Base-by-base conservation (phyloP, 2,113 vertebrate species). In the Oxygymnocypris stewartii region DNA sequence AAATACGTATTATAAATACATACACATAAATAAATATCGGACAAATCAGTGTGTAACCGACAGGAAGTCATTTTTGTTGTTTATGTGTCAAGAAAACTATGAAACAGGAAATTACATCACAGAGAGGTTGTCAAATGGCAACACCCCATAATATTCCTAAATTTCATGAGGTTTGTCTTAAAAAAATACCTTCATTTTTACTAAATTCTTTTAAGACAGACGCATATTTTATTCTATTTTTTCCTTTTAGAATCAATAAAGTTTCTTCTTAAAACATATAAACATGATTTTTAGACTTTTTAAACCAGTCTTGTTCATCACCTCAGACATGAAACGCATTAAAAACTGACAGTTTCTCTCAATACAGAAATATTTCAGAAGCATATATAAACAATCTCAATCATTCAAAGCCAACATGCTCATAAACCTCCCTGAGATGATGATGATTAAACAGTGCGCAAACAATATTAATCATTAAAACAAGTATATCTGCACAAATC, bases 31-130 rank as follows among this genome's bases (percentile, higher is more conserved):
- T n/a, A 4, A 9, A 9, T 12, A 42, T 74, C 71, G n/a, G 37
- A 12, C 37, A 13, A n/a, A 74, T 74, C 37, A 42, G 10, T 73
- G 69, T 42, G 37, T 74, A 42, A 74, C 71, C 71, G 20, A 74
- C 37, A 74, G 69, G 69, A 73, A 73, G 37, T 73, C 8, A 11
- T 40, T 73, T 42, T 12, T 6, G 69, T 20, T 40, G 67, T 11
- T 37, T 20, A 42, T 23, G 57, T 1, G 18, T 73, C 71, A 74
- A 42, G 20, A 74, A 74, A 40, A n/a, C 71, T 37, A 74, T 74
- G n/a, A n/a, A 42, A n/a, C 37, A 42, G 71, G 71, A 74, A n/a
- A n/a, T 74, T 4, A 74, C 71, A 74, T 74, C 37, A 74, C 71
- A 23, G 71, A 74, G 37, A 12, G 2, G 20, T 3, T 7, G 63